phyloP scores from a whole-genome alignment of 2,797 vertebrate genomes.

The Falco naumanni region DNA sequence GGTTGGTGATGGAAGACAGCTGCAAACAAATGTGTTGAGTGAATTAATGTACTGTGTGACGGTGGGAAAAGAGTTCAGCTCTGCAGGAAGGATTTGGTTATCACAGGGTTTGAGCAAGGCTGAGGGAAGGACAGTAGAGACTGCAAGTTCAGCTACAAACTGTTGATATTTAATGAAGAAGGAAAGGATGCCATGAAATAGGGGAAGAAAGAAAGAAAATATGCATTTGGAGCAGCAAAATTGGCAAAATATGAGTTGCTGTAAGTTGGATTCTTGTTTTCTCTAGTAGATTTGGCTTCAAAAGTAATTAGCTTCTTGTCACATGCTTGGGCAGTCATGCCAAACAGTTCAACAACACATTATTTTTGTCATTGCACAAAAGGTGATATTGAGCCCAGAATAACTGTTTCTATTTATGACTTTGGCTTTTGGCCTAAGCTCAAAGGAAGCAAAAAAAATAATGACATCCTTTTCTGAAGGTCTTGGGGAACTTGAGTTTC shows the following conservation, averaged over 20 bases:
- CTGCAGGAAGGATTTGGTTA: slow-evolving; percentile 21
- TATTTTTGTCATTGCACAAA: slow-evolving; percentile 70
- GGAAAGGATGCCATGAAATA: slow-evolving; percentile 10
- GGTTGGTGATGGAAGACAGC: slow-evolving; percentile 47
- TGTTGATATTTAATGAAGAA: not conserved
- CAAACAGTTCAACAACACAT: slow-evolving; percentile 64
- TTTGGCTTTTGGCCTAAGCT: slow-evolving; percentile 49
- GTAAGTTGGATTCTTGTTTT: slow-evolving; percentile 42
- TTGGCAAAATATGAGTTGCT: slow-evolving; percentile 44
- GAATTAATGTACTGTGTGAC: slow-evolving; percentile 29
- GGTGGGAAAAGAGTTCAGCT: slow-evolving; percentile 43
- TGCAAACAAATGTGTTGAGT: slow-evolving; percentile 59
- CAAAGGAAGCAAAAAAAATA: slow-evolving; percentile 43
- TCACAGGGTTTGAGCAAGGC: not conserved
- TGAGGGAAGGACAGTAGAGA: not conserved
- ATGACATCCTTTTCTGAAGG: slow-evolving; percentile 57
- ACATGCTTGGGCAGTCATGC: slow-evolving; percentile 46
- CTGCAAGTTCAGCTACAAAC: slow-evolving; percentile 2
- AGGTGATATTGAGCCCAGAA: slow-evolving; percentile 59
- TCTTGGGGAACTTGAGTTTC: slow-evolving; percentile 22
- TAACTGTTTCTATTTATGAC: slow-evolving; percentile 61
- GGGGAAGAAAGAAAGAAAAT: not conserved
- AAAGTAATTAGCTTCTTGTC: slow-evolving; percentile 63
- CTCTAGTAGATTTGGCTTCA: slow-evolving; percentile 49
- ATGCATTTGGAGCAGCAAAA: slow-evolving; percentile 19